phyloP scores from a whole-genome alignment of 1,140 invertebrate species.

The Drosophila aff. region DNA sequence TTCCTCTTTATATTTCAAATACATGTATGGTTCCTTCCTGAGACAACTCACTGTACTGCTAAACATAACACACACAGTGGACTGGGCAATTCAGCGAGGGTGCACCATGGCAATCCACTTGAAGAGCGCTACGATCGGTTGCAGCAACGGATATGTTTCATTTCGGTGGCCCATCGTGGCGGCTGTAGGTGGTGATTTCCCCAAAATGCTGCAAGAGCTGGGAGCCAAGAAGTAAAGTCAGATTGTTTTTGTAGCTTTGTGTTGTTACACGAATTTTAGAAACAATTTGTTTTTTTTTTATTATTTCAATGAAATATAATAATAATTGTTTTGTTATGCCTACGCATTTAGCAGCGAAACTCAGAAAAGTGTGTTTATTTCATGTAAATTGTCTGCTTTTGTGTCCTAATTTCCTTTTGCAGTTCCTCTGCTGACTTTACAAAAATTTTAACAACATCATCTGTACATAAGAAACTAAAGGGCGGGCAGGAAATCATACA shows the following conservation, averaged over 20 bases:
- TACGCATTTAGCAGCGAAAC: conserved; percentile 75
- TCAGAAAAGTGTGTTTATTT: conserved; percentile 68
- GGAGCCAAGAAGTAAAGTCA: conserved; percentile 15
- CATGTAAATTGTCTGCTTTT: conserved; percentile 60
- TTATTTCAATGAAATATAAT: conserved; percentile 85
- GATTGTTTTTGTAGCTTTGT: conserved; percentile 63
- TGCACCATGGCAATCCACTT: conserved; percentile 26
- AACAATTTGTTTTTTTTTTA: conserved; percentile 81
- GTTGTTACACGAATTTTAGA: conserved; percentile 83
- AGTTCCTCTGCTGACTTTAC: conserved; percentile 62
- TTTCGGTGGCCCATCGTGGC: conserved; percentile 7
- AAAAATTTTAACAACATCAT: conserved; percentile 75
- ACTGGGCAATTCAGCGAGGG: conserved; percentile 13
- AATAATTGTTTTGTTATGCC: conserved; percentile 77
- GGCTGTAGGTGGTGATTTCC: not conserved
- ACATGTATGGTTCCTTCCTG: too few species aligned
- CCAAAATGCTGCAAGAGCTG: conserved; percentile 15
- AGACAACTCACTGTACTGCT: conserved; percentile 9
- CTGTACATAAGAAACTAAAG: conserved; percentile 76
- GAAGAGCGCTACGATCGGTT: conserved; percentile 21
- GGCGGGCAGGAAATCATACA: conserved; percentile 49
- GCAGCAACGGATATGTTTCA: conserved; percentile 20
- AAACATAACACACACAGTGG: conserved; percentile 2
- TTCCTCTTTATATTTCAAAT: too few species aligned
- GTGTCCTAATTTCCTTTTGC: conserved; percentile 27